Base-by-base conservation (phyloP, 2,113 vertebrate genomes). In the Solea senegalensis region DNA sequence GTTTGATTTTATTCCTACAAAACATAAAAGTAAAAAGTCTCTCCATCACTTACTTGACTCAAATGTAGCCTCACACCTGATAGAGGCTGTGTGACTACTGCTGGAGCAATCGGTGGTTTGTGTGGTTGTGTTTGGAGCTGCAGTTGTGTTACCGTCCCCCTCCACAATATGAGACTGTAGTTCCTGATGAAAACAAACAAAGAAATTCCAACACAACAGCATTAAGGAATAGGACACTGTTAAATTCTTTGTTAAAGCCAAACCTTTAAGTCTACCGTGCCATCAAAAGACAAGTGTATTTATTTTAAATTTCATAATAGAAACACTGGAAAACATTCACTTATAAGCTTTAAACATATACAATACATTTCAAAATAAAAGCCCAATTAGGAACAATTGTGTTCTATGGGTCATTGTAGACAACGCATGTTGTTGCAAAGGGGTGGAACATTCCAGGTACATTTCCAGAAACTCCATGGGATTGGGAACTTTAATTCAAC, bases 11-110 rank as follows among this genome's bases (percentile, higher is more conserved):
- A 34, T 34, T 34, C 2, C 34, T 6, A 6, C 34, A 34, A 62
- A 34, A 63, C 11, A 53, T 14, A 3, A 10, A 16, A 34, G 2
- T 45, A 34, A 8, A 16, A 26, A 39, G 6, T 9, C 45, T 3
- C 10, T 41, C 40, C 58, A 46, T 28, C 2, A 9, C 90, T 84
- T 87, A 93, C 94, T 96, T 13, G 94, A 89, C 43, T 96, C 95
- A 56, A 92, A 86, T 2, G 92, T 91, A 14, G 92, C 89, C 71
- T 97, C 96, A 76, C 77, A 89, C 80, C 92, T 94, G 50, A 90
- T 92, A 76, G 92, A 94, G 78, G 92, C 77, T 68, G 94, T 94
- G 88, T 92, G 94, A 74, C 72, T 92, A 74, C 82, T 94, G 90
- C 78, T 93, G 16, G 92, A 93, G 39, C 86, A 92, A 55, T 93